These are phyloP conservation scores for Lasioglossum morio DNA, from an alignment of 2,888 invertebrate genomes.

Conservation along the genomic window DNA sequence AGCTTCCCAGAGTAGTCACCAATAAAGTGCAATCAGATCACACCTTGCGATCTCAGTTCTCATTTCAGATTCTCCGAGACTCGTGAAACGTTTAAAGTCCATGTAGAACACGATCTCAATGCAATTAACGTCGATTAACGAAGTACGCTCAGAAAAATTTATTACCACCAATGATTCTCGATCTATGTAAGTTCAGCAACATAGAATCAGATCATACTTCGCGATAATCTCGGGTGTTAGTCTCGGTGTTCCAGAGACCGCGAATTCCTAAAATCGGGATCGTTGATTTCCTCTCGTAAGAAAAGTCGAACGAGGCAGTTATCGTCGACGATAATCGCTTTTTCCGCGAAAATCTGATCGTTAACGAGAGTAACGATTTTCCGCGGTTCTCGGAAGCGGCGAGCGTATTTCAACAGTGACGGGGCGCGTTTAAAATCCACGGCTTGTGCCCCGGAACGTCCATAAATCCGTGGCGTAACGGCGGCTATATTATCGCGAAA, in stretches of 20 bases:
- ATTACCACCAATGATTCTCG: neutral
- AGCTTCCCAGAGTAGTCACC: neutral
- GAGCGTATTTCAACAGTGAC: constrained; percentile 9
- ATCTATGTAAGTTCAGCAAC: neutral
- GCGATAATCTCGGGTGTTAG: neutral
- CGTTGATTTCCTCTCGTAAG: neutral
- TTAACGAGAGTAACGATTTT: constrained; percentile 23
- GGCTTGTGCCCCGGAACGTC: neutral
- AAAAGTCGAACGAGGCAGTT: neutral
- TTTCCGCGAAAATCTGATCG: constrained; percentile 6
- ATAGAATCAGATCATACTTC: neutral
- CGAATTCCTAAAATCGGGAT: neutral
- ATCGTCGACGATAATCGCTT: neutral
- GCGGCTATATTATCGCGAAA: constrained; percentile 33
- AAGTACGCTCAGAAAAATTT: neutral
- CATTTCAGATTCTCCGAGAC: neutral
- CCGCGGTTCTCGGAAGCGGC: constrained; percentile 22
- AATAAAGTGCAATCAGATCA: neutral
- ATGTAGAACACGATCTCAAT: neutral
- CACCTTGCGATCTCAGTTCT: neutral
- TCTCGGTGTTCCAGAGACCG: neutral
- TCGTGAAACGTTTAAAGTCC: neutral
- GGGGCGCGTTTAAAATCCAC: constrained; percentile 35
- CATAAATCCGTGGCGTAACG: constrained; percentile 39
- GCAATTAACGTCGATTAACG: neutral